Evolutionary conservation across 2,888 invertebrate genomes (phyloP).

Genomic region (Eulithis testata): DNA sequence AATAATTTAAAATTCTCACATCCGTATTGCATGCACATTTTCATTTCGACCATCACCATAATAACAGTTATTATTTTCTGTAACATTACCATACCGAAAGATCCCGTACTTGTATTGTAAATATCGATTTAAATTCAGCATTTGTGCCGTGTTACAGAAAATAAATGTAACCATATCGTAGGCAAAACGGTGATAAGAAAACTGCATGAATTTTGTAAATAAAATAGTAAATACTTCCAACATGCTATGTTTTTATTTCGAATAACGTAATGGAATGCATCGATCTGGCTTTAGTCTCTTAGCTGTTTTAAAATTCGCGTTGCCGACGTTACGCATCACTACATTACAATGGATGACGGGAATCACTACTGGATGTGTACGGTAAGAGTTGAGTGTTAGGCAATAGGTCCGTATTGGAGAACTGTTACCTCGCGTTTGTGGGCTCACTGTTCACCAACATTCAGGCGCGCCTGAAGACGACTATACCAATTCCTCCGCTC

Average conservation of each 20-base stretch:
- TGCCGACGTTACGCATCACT: conserved; percentile 19
- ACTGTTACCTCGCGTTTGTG: conserved; percentile 56
- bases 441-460: conserved; percentile 66
- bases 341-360: conserved; percentile 17
- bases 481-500: conserved; percentile 15
- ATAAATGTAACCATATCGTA: conserved; percentile 47
- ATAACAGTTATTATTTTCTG: conserved; percentile 53
- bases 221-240: conserved; percentile 48
- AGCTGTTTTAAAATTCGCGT: conserved; percentile 34
- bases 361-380: conserved; percentile 16
- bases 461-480: conserved; percentile 9
- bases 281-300: conserved; percentile 40
- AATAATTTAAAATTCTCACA: conserved; percentile 51
- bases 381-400: conserved; percentile 35
- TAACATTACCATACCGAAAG: conserved; percentile 39
- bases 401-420: conserved; percentile 41
- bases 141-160: conserved; percentile 59
- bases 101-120: conserved; percentile 38
- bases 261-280: conserved; percentile 46
- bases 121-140: conserved; percentile 36
- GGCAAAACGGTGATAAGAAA: conserved; percentile 44
- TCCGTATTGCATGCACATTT: conserved; percentile 62
- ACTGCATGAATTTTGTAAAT: conserved; percentile 55
- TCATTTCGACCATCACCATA: conserved; percentile 54
- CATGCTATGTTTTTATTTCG: conserved; percentile 50